A percentile compares a stretch with the other conserved stretches of the same genome.
These are phyloP conservation scores for Bucorvus abyssinicus DNA, from an alignment of 2,797 vertebrate species.

Conservation along the genomic window DNA sequence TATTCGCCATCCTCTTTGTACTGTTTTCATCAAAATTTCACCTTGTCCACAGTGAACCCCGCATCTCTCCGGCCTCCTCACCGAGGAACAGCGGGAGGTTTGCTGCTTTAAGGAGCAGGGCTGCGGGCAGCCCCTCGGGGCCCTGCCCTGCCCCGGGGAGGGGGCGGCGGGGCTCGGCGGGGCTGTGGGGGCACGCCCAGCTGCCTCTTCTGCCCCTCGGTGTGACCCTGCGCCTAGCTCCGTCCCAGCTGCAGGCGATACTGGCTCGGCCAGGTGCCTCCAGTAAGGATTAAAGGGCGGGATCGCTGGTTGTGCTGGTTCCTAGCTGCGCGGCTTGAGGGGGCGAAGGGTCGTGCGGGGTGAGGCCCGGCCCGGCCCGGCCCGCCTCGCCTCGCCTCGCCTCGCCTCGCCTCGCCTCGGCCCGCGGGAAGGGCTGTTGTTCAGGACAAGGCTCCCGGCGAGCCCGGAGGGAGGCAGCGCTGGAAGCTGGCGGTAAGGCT, in stretches of 20 bases:
- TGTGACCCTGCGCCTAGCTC: accelerated
- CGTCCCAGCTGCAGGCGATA: accelerated
- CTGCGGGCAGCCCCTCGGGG: background rate
- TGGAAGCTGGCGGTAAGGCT: accelerated
- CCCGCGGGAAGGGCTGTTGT: background rate
- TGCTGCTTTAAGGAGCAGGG: no score
- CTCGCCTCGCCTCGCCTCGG: no score
- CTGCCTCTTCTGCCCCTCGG: accelerated
- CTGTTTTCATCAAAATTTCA: accelerated
- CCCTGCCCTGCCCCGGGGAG: background rate
- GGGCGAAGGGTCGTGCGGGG: no score
- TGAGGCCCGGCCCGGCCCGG: no score
- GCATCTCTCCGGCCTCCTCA: accelerated
- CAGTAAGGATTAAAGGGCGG: background rate
- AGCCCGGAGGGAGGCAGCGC: background rate
- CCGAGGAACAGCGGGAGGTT: accelerated
- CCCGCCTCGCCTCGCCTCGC: no score
- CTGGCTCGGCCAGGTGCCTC: background rate
- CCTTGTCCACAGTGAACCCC: accelerated
- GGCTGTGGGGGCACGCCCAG: background rate
- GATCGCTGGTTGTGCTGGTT: background rate
- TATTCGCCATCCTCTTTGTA: background rate
- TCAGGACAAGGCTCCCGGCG: background rate
- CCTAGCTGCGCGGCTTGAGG: background rate
- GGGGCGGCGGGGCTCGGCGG: background rate